Conservation (phyloP, 2,888 invertebrate species). For the Sinhomidia bicolor region DNA sequence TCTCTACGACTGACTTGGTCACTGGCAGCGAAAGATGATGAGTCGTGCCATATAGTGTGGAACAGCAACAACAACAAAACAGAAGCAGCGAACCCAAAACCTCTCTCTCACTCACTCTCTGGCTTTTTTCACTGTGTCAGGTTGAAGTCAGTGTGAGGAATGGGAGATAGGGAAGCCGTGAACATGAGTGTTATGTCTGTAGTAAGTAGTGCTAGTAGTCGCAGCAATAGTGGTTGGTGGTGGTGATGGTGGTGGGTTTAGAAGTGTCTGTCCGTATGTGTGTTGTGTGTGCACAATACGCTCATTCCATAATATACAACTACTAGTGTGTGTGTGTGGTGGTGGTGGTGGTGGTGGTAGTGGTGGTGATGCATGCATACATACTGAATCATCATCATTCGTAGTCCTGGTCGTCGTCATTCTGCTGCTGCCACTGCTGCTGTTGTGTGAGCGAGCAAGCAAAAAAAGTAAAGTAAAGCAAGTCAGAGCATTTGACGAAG, state of each 20-base stretch:
- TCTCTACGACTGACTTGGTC: constrained; percentile 60
- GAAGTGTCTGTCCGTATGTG: constrained; percentile 71
- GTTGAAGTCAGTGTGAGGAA: constrained; percentile 76
- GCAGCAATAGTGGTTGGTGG: constrained; percentile 73
- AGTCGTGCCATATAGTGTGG: constrained; percentile 74
- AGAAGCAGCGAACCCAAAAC: constrained; percentile 54
- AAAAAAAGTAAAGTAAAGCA: constrained; percentile 47
- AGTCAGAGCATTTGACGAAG: constrained; percentile 67
- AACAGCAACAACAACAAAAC: constrained; percentile 64
- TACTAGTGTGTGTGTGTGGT: constrained; percentile 14
- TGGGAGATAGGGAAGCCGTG: constrained; percentile 75
- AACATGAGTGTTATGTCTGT: constrained; percentile 76
- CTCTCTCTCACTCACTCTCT: constrained; percentile 60
- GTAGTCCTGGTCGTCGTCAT: constrained; percentile 46
- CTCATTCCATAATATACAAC: constrained; percentile 62
- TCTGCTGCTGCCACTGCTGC: too few species aligned
- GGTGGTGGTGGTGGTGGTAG: too few species aligned
- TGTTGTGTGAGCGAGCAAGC: constrained; percentile 44
- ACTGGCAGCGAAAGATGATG: constrained; percentile 67
- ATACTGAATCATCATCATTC: constrained; percentile 37
- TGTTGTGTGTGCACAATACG: constrained; percentile 39
- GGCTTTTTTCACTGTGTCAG: constrained; percentile 72
- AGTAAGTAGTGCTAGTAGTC: constrained; percentile 68
- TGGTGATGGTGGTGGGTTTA: constrained; percentile 64
- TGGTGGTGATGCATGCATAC: constrained; percentile 54